Evolutionary conservation across 2,888 invertebrate species (phyloP).

Genomic region (Acronicta alni): DNA sequence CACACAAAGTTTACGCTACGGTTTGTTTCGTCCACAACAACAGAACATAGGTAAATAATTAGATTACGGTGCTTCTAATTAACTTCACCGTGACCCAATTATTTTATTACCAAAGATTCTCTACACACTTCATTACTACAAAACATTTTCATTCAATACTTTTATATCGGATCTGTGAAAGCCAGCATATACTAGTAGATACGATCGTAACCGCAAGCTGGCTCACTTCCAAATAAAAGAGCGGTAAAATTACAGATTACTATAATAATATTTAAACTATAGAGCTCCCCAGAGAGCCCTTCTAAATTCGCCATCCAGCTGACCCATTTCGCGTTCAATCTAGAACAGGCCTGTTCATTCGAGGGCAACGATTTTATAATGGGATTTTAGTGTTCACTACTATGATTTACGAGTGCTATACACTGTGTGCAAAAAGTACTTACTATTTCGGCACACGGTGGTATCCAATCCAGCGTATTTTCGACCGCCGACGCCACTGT

Average conservation of each 20-base stretch:
- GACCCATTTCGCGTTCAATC: slow-evolving; percentile 69
- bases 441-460: slow-evolving; percentile 54
- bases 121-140: slow-evolving; percentile 6
- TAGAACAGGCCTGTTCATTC: slow-evolving; percentile 55
- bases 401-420: slow-evolving; percentile 41
- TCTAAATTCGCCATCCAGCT: slow-evolving; percentile 68
- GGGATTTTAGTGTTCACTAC: slow-evolving; percentile 52
- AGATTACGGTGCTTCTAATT: slow-evolving; percentile 29
- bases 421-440: slow-evolving; percentile 23
- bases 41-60: slow-evolving; percentile 34
- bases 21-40: slow-evolving; percentile 30
- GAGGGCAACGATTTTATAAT: slow-evolving; percentile 46
- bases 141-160: slow-evolving; percentile 53
- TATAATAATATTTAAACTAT: slow-evolving; percentile 64
- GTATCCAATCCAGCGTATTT: slow-evolving; percentile 74
- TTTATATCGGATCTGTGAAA: slow-evolving; percentile 46
- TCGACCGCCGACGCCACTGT: slow-evolving; percentile 62
- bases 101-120: slow-evolving; percentile 10
- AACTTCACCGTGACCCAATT: slow-evolving; percentile 50
- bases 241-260: slow-evolving; percentile 48
- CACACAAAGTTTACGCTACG: slow-evolving; percentile 24
- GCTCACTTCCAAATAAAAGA: slow-evolving; percentile 66
- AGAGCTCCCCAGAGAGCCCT: slow-evolving; percentile 71
- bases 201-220: slow-evolving; percentile 60
- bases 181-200: slow-evolving; percentile 21